Base-by-base conservation (phyloP, 2,888 invertebrate species). In the Heliconius charithonia region DNA sequence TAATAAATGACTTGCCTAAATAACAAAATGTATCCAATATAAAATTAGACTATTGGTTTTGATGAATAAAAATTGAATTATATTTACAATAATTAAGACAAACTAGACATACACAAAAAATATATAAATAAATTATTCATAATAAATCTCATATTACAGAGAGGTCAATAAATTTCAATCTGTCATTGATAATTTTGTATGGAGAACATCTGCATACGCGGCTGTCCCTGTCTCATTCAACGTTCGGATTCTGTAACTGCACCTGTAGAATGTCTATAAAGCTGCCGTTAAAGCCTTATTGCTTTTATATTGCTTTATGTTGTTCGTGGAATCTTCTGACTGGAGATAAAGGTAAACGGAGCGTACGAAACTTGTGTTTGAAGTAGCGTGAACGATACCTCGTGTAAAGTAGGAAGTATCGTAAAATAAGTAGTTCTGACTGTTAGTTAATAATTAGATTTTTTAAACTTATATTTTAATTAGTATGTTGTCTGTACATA, bases 221-320 rank as follows among this genome's bases (percentile, higher is more conserved):
- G 59, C 72, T 82, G 75, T 79, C 81, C 75, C 70, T 67, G 75
- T 45, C 77, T 78, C 80, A 79, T 83, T 81, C 80, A 82, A 80
- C 79, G 66, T 81, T 77, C 74, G 76, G 70, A 70, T 75, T 73
- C 82, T 77, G 79, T 74, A 78, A 78, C 77, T 82, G 80, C 83
- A 83, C 83, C 81, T 83, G 83, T 82, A 81, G 79, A 79, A 83
- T 80, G 78, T 77, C 78, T 80, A 73, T 73, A 78, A 62, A 56
- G 72, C 76, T 67, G 70, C 79, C 76, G 78, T 79, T 78, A 81
- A 81, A 76, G 62, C 59, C 74, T 79, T 79, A 81, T 78, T 79
- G 81, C 79, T 80, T 77, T 80, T 80, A 80, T 75, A 80, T 63
- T 66, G 75, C 71, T 62, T 79, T 66, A 78, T 78, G 73, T 59